phyloP scores from a whole-genome alignment of 1,140 invertebrate species.

The Drosophila novamexicana region DNA sequence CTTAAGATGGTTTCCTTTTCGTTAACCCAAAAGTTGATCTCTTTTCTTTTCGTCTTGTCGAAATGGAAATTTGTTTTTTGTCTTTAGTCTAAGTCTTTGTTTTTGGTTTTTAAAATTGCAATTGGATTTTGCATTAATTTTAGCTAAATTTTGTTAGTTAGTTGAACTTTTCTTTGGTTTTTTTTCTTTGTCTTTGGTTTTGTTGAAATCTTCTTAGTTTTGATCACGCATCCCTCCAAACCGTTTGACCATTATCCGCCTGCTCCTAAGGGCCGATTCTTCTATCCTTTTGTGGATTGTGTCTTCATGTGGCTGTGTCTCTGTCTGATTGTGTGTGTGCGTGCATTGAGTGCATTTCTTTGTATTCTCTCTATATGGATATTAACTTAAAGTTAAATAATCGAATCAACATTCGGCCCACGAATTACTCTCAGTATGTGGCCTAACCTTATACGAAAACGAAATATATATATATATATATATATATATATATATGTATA shows the following conservation, averaged over 20 bases:
- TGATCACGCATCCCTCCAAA: constrained; percentile 88
- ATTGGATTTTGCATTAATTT: constrained; percentile 41
- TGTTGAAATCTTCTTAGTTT: constrained; percentile 50
- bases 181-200: constrained; percentile 45
- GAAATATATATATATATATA: constrained; percentile 1
- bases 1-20: constrained; percentile 5
- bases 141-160: constrained; percentile 42
- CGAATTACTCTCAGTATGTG: constrained; percentile 7
- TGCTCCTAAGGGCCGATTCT: constrained; percentile 55
- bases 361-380: constrained; percentile 47
- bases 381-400: constrained; percentile 31
- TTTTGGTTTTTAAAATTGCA: constrained; percentile 36
- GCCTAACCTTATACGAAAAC: constrained; percentile 22
- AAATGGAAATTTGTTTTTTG: constrained; percentile 62
- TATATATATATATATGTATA: constrained; percentile 44
- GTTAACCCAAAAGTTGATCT: constrained; percentile 7
- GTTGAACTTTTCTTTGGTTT: constrained; percentile 29
- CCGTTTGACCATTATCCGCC: constrained; percentile 64
- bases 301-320: constrained; percentile 9
- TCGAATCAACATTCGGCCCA: constrained; percentile 12
- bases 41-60: constrained; percentile 43
- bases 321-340: constrained; percentile 21
- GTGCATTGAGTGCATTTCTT: constrained; percentile 63
- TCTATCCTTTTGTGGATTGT: constrained; percentile 20
- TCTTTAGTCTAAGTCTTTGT: constrained; percentile 46